Evolutionary conservation across 2,797 vertebrate species (phyloP).

Genomic region (Anguilla anguilla): DNA sequence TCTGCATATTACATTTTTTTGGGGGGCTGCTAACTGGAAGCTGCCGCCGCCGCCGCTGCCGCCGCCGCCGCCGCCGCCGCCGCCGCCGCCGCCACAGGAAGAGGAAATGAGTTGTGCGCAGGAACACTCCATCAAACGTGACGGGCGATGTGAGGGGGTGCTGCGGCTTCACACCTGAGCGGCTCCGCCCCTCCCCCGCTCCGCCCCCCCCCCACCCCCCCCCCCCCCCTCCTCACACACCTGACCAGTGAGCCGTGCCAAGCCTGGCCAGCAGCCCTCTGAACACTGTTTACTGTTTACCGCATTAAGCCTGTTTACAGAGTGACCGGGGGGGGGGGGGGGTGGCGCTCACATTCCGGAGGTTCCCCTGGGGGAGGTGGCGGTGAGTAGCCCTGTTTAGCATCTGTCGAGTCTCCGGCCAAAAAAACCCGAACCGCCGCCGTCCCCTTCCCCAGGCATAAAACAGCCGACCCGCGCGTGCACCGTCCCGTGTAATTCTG

Average conservation of each 20-base stretch:
- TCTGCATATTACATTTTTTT: slow-evolving; percentile 28
- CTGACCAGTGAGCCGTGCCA: slow-evolving; percentile 43
- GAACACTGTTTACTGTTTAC: slow-evolving; percentile 31
- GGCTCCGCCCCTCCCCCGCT: slow-evolving; percentile 30
- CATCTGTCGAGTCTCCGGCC: neutral
- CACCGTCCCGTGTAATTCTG: neutral
- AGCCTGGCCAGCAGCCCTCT: slow-evolving; percentile 28
- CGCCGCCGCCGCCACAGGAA: slow-evolving; percentile 37
- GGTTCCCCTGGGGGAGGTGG: neutral
- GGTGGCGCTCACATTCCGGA: slow-evolving; percentile 12
- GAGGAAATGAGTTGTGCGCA: slow-evolving; percentile 70
- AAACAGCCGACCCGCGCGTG: neutral
- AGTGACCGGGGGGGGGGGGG: neutral
- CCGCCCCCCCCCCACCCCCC: slow-evolving; percentile 35
- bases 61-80: too few relatives aligned
- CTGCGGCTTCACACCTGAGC: slow-evolving; percentile 64
- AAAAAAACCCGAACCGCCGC: neutral
- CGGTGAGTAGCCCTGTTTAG: neutral
- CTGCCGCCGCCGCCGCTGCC: neutral
- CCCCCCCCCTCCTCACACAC: slow-evolving; percentile 33
- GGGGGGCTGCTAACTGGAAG: slow-evolving; percentile 17
- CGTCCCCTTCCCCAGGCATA: neutral
- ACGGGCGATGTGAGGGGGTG: slow-evolving; percentile 43
- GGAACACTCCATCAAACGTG: slow-evolving; percentile 67
- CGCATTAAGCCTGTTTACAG: slow-evolving; percentile 5